A percentile compares a stretch with the other conserved stretches of the same genome.
phyloP scores from a whole-genome alignment of 1,140 invertebrate genomes.

The Melitaea cinxia region DNA sequence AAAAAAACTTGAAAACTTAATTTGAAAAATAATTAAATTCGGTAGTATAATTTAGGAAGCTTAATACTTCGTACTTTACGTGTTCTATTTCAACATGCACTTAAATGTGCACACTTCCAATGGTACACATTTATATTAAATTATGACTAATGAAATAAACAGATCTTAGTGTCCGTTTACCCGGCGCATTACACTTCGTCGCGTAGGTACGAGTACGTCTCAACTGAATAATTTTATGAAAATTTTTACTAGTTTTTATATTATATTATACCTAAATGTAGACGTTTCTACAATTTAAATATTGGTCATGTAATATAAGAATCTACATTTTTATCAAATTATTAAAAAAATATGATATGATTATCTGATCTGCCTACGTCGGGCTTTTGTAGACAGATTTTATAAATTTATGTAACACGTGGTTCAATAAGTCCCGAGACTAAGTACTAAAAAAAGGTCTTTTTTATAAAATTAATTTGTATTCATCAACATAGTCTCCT shows the following conservation, averaged over 20 bases:
- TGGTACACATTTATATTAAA: background rate
- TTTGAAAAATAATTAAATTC: no score
- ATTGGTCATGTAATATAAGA: slow-evolving; percentile 34
- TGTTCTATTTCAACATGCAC: background rate
- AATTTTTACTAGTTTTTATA: slow-evolving; percentile 12
- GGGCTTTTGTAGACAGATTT: no score
- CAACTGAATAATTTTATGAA: slow-evolving; percentile 9
- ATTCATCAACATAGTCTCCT: no score
- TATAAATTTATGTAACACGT: no score
- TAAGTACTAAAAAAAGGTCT: no score
- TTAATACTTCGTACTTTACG: background rate
- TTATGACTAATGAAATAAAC: slow-evolving; percentile 8
- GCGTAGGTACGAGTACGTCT: background rate
- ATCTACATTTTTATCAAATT: slow-evolving; percentile 38
- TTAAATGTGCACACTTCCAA: background rate
- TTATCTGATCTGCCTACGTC: no score
- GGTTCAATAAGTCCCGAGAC: no score
- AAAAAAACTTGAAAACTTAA: no score
- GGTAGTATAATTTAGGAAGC: background rate
- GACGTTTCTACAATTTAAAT: slow-evolving; percentile 7
- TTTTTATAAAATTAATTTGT: no score
- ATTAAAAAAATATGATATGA: slow-evolving; percentile 15
- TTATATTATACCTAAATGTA: slow-evolving; percentile 2
- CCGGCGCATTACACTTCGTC: background rate
- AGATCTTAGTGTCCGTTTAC: slow-evolving; percentile 53